Evolutionary conservation across 2,888 invertebrate species (phyloP).

Genomic region (Cosmia pyralina): DNA sequence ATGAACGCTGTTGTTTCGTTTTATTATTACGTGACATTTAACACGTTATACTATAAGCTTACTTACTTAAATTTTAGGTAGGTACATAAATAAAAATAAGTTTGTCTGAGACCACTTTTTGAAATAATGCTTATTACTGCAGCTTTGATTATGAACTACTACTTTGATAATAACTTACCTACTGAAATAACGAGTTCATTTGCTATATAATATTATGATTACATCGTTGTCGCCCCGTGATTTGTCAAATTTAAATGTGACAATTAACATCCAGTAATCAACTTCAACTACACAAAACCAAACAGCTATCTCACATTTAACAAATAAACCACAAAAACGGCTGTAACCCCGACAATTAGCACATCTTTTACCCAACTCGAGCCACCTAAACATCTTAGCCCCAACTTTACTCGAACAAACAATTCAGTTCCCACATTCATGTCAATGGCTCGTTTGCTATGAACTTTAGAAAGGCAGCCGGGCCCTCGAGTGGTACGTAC

Average conservation of each 20-base stretch:
- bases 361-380: constrained; percentile 62
- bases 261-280: not conserved
- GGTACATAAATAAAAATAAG: not conserved
- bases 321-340: constrained; percentile 38
- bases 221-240: no score
- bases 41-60: not conserved
- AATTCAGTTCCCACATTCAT: constrained; percentile 67
- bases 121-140: not conserved
- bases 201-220: no score
- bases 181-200: no score
- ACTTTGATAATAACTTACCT: not conserved
- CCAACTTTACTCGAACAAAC: constrained; percentile 61
- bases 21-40: constrained; percentile 37
- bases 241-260: not conserved
- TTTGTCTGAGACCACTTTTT: not conserved
- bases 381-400: constrained; percentile 63
- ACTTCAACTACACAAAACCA: not conserved
- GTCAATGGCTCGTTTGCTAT: constrained; percentile 69
- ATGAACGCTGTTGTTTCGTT: constrained; percentile 40
- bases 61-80: not conserved
- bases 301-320: constrained; percentile 11
- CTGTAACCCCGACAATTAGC: constrained; percentile 60
- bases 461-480: constrained; percentile 66
- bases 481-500: constrained; percentile 58
- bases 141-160: not conserved